phyloP scores from a whole-genome alignment of 2,888 invertebrate genomes.

The Hyposoter didymator region DNA sequence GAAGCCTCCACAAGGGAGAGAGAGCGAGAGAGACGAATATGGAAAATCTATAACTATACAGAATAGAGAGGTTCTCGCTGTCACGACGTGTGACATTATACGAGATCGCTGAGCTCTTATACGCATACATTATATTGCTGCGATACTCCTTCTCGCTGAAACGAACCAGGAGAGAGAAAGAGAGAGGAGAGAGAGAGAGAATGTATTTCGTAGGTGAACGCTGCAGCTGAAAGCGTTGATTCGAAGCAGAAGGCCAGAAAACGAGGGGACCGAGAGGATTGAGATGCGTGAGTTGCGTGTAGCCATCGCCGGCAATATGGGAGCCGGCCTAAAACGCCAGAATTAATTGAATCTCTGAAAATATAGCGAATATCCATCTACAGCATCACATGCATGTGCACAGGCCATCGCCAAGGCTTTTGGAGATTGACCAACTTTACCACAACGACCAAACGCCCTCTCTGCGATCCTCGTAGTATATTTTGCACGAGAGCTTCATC shows the following conservation, averaged over 20 bases:
- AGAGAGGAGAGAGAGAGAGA: neutral
- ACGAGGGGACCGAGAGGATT: constrained; percentile 20
- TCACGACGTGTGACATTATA: constrained; percentile 44
- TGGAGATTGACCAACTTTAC: constrained; percentile 1
- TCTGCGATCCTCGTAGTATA: neutral
- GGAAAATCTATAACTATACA: neutral
- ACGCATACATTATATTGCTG: constrained; percentile 29
- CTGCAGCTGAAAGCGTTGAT: constrained; percentile 31
- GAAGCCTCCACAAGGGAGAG: constrained; percentile 23
- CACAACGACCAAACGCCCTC: neutral
- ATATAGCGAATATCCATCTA: constrained; percentile 42
- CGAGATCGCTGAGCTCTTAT: constrained; percentile 22
- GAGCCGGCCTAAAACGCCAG: constrained; percentile 58
- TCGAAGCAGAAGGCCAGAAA: constrained; percentile 5
- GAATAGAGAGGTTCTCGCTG: constrained; percentile 4
- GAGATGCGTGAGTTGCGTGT: constrained; percentile 49
- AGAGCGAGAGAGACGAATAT: neutral
- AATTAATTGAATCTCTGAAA: constrained; percentile 60
- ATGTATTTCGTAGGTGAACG: neutral
- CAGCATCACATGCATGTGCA: neutral
- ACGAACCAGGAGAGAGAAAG: neutral
- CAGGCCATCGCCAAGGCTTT: neutral
- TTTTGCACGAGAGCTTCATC: neutral
- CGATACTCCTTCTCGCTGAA: constrained; percentile 7
- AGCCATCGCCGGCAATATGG: constrained; percentile 46